Base-by-base conservation (phyloP, 2,888 invertebrate species). In the Gonocerus acuteangulatus region DNA sequence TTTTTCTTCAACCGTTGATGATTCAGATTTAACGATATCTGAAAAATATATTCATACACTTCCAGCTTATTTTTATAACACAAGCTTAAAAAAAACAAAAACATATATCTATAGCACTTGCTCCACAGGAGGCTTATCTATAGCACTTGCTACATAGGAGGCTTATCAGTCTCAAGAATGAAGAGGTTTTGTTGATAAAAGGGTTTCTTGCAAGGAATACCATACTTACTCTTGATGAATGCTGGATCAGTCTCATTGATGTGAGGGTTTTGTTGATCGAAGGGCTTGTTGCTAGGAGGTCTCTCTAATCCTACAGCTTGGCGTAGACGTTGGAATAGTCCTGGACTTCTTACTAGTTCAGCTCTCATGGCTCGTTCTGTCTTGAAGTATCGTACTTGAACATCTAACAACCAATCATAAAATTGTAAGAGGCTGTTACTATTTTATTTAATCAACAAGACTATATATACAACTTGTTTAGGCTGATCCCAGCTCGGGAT, bases 301-400 rank as follows among this genome's bases (percentile, higher is more conserved):
- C 64, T 61, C 18, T 68, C 67, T 1, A 65, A 32, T 70, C 74
- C 77, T 44, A 81, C 71, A 32, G 73, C 71, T 64, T 81, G 80
- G 77, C 83, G 83, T 65, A 88, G 74, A 72, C 88, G 77, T 66
- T 80, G 78, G n/a, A 82, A 73, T 56, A 88, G 71, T 39, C 83
- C 80, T 1, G 89, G 87, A 74, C 88, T 89, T 68, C 89, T 76
- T 67, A 82, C 79, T 52, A 80, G 71, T 69, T 89, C 89, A 0
- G 86, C 82, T 67, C 82, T 79, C 23, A 86, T 77, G 65, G 81
- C 82, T 57, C 89, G 78, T 67, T 87, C 84, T 0, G 90, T 91
- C 76, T 90, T 91, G 73, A 92, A 92, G 36, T 82, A 82, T 56
- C 91, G 80, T 16, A 82, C 77, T 73, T 85, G 85, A 18, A 82